A percentile compares a stretch with the other conserved stretches of the same genome.
Evolutionary conservation across 2,113 vertebrate species (phyloP).

Genomic region (Leiothrix lutea): DNA sequence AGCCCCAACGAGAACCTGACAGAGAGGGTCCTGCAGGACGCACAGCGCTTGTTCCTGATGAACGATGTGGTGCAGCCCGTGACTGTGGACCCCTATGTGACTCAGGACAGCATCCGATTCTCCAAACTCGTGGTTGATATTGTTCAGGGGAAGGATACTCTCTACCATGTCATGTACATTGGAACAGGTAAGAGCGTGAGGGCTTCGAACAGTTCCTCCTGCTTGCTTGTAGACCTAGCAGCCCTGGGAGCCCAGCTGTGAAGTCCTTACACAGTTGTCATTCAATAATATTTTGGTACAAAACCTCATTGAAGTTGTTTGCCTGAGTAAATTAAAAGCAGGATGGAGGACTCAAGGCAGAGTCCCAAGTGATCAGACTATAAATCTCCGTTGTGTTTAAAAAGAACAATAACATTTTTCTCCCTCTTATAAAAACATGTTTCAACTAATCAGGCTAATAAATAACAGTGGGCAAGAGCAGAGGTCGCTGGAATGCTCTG

Average conservation of each 20-base stretch:
- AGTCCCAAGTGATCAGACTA: background rate
- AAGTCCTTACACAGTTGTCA: background rate
- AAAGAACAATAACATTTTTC: background rate
- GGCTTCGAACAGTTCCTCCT: background rate
- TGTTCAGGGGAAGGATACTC: conserved; percentile 92
- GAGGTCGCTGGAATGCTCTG: background rate
- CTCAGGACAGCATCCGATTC: conserved; percentile 93
- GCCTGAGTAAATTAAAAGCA: background rate
- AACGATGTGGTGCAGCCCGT: conserved; percentile 95
- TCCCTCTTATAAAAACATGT: background rate
- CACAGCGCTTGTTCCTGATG: conserved; percentile 94
- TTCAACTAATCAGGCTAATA: background rate
- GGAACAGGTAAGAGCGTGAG: conserved; percentile 84
- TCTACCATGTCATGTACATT: conserved; percentile 97
- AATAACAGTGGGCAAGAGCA: background rate
- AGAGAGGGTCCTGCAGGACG: conserved; percentile 94
- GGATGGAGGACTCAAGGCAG: background rate
- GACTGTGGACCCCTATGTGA: conserved; percentile 89
- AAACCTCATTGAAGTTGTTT: background rate
- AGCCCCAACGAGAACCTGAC: conserved; percentile 92
- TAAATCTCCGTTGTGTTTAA: background rate
- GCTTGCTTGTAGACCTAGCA: background rate
- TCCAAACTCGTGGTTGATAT: conserved; percentile 95
- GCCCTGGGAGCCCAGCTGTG: background rate
- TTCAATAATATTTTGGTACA: background rate